Conservation (phyloP, 2,888 invertebrate genomes). For the Neoascia interrupta region DNA sequence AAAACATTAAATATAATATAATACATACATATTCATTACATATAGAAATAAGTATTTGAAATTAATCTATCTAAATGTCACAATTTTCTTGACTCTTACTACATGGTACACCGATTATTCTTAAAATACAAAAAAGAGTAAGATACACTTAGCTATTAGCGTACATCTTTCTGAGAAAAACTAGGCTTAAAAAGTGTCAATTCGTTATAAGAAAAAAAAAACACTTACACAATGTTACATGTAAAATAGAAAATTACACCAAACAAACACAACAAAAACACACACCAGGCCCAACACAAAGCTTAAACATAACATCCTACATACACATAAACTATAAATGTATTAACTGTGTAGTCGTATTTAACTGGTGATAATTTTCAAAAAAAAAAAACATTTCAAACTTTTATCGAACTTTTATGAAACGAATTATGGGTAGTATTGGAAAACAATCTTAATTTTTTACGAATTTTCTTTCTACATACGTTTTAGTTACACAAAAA, state of each 20-base stretch:
- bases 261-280: slow-evolving; percentile 26
- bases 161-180: slow-evolving; percentile 47
- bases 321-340: slow-evolving; percentile 34
- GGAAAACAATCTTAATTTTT: slow-evolving; percentile 18
- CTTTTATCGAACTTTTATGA: slow-evolving; percentile 61
- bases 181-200: slow-evolving; percentile 65
- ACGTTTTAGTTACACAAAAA: slow-evolving; percentile 17
- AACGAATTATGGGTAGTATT: slow-evolving; percentile 64
- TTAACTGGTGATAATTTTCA: slow-evolving; percentile 78
- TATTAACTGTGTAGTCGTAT: slow-evolving; percentile 76
- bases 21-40: slow-evolving; percentile 40
- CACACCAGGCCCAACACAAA: too few species aligned
- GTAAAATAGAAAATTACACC: slow-evolving; percentile 37
- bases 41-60: slow-evolving; percentile 60
- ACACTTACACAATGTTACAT: slow-evolving; percentile 50
- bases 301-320: slow-evolving; percentile 33
- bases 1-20: neutral
- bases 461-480: slow-evolving; percentile 2
- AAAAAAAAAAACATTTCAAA: slow-evolving; percentile 68
- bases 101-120: slow-evolving; percentile 67
- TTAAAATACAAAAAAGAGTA: slow-evolving; percentile 47
- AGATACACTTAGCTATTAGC: slow-evolving; percentile 52
- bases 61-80: slow-evolving; percentile 68
- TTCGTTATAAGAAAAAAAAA: slow-evolving; percentile 39
- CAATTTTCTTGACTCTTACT: slow-evolving; percentile 66